Percentiles rank a stretch among this genome's conserved stretches.
Evolutionary conservation across 1,140 invertebrate genomes (phyloP).

Genomic region (Phymorhynchus buccinoides): DNA sequence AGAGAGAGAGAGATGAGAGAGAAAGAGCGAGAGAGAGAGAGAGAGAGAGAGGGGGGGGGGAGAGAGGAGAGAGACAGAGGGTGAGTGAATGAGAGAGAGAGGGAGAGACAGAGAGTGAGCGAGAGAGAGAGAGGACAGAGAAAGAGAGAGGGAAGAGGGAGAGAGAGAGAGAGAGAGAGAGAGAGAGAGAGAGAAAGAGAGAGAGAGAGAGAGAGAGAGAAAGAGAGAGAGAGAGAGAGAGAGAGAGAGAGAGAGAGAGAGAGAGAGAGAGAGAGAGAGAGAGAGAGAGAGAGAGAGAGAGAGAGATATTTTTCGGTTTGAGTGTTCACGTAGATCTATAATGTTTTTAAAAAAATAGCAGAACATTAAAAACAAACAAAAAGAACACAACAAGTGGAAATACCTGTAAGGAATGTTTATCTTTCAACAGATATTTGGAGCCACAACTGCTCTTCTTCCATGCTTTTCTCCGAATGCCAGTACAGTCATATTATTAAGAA

Average conservation of each 20-base stretch:
- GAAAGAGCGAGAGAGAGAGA: constrained; percentile 28
- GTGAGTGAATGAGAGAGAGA: background rate
- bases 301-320: too few species aligned
- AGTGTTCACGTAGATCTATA: too few species aligned
- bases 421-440: too few species aligned
- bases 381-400: too few species aligned
- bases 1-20: too few species aligned
- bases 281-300: constrained; percentile 32
- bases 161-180: background rate
- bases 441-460: too few species aligned
- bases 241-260: constrained; percentile 25
- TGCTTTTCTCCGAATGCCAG: too few species aligned
- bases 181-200: background rate
- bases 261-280: constrained; percentile 27
- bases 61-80: background rate
- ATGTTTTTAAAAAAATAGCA: too few species aligned
- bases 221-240: constrained; percentile 27
- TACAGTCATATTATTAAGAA: too few species aligned
- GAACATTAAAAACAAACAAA: too few species aligned
- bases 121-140: constrained; percentile 26
- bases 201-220: constrained; percentile 26
- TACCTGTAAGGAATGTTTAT: too few species aligned
- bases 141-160: background rate
- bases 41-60: background rate
- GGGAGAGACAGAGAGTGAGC: background rate